These are phyloP conservation scores for Cylloceria caligata DNA, from an alignment of 2,888 invertebrate species.

Conservation along the genomic window DNA sequence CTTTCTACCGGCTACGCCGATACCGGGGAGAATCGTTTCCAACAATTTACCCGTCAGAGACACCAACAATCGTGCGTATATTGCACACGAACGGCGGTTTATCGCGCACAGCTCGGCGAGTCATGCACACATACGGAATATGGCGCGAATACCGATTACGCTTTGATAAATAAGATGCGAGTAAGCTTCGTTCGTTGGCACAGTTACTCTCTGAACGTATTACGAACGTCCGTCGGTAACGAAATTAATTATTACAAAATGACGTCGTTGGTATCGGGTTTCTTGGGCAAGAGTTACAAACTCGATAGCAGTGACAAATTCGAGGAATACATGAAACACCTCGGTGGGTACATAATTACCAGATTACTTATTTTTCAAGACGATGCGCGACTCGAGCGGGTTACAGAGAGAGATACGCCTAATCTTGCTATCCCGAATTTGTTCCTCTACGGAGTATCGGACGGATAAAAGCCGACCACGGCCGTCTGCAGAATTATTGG, in stretches of 20 bases:
- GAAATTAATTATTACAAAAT: constrained; percentile 18
- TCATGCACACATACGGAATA: constrained; percentile 10
- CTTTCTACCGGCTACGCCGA: neutral
- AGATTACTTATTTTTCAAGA: neutral
- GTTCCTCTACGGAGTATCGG: no score
- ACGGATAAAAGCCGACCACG: no score
- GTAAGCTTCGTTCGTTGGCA: neutral
- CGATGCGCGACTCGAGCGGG: no score
- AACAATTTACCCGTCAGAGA: constrained; percentile 10
- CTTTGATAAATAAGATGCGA: constrained; percentile 28
- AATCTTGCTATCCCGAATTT: no score
- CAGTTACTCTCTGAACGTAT: constrained; percentile 16
- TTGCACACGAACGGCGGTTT: neutral
- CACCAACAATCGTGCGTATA: neutral
- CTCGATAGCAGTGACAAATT: constrained; percentile 93
- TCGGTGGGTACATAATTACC: constrained; percentile 87
- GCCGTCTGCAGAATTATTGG: no score
- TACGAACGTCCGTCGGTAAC: neutral
- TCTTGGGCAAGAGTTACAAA: constrained; percentile 92
- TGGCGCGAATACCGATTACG: constrained; percentile 26
- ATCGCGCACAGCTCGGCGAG: neutral
- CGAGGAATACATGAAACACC: constrained; percentile 95
- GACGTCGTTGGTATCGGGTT: constrained; percentile 72
- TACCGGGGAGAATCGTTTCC: neutral
- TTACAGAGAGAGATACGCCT: no score